phyloP scores from a whole-genome alignment of 2,113 vertebrate genomes.

The Gnathonemus longibarbis region DNA sequence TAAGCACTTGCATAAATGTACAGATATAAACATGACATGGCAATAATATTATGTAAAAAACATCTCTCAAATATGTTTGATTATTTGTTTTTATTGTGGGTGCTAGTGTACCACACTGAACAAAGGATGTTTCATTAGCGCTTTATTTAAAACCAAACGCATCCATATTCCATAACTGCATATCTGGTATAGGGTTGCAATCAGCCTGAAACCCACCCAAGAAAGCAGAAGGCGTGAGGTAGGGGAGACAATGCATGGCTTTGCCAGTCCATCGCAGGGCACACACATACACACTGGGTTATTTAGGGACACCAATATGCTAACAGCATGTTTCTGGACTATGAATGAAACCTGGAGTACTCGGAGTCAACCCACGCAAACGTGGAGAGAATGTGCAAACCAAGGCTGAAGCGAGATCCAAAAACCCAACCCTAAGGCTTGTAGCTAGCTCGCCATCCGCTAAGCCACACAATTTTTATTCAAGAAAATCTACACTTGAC shows the following conservation, averaged over 20 bases:
- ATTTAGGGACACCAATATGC: slow-evolving; percentile 1
- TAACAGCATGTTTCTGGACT: not conserved
- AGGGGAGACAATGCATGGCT: not conserved
- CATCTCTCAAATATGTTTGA: not conserved
- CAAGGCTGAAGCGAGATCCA: not conserved
- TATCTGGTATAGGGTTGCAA: not conserved
- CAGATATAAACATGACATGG: not conserved
- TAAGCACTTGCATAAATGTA: not conserved
- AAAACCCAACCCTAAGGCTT: not conserved
- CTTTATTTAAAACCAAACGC: not conserved
- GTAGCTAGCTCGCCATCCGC: not conserved
- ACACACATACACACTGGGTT: not conserved
- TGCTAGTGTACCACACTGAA: not conserved
- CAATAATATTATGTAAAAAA: not conserved
- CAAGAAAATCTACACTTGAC: not conserved
- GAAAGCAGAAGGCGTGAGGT: not conserved
- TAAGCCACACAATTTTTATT: not conserved
- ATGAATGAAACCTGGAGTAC: not conserved
- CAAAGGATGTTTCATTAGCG: not conserved
- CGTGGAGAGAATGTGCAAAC: not conserved
- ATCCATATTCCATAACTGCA: not conserved
- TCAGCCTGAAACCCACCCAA: not conserved
- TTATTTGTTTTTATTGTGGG: not conserved
- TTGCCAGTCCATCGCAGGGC: not conserved
- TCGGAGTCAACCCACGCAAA: not conserved